Conservation (phyloP, 2,113 vertebrate species). For the Setophaga coronata region DNA sequence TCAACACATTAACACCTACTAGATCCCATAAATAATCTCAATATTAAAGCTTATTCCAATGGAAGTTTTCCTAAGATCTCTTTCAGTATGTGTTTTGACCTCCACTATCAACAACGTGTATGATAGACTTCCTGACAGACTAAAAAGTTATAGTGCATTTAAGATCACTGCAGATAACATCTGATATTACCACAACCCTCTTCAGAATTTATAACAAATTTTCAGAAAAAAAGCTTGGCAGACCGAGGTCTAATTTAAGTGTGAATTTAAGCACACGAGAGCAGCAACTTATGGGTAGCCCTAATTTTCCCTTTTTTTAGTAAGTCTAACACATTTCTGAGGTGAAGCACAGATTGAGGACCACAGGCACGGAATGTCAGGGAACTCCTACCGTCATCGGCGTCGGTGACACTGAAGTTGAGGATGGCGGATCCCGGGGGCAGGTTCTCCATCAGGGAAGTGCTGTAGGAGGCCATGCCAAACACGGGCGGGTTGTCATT, state of each 20-base stretch:
- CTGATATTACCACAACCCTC: neutral
- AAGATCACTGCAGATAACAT: neutral
- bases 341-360: neutral
- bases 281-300: neutral
- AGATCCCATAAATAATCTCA: neutral
- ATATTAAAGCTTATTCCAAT: neutral
- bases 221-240: neutral
- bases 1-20: neutral
- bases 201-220: neutral
- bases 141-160: neutral
- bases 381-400: constrained; percentile 84
- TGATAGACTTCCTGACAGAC: neutral
- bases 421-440: constrained; percentile 81
- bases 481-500: constrained; percentile 91
- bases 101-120: neutral
- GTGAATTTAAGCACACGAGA: neutral
- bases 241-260: neutral
- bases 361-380: accelerated
- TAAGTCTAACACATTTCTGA: neutral
- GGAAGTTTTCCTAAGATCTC: neutral
- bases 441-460: constrained; percentile 87
- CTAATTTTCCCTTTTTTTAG: neutral
- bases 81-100: neutral
- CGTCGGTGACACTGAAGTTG: constrained; percentile 83
- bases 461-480: constrained; percentile 79